phyloP scores from a whole-genome alignment of 2,888 invertebrate genomes.

The Deroplatys truncata region DNA sequence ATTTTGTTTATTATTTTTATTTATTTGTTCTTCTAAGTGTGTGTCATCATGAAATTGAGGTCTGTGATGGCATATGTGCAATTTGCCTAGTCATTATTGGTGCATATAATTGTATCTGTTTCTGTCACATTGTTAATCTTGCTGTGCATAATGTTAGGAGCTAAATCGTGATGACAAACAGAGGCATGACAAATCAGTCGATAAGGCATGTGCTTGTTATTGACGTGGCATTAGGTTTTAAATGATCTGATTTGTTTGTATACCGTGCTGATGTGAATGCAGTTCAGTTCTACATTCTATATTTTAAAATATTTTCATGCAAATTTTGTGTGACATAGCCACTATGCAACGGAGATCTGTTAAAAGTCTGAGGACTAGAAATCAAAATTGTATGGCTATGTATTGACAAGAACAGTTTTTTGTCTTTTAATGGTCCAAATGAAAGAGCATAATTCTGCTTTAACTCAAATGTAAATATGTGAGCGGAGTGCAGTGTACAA shows the following conservation, averaged over 20 bases:
- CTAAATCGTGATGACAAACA: neutral
- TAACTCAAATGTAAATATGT: neutral
- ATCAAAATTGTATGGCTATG: neutral
- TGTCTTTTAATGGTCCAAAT: neutral
- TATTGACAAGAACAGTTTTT: neutral
- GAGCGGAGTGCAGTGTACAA: neutral
- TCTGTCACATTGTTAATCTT: neutral
- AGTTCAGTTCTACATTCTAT: neutral
- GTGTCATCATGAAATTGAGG: neutral
- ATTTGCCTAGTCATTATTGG: conserved; percentile 12
- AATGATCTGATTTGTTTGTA: neutral
- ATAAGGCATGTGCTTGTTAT: neutral
- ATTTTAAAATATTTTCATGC: neutral
- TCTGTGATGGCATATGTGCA: neutral
- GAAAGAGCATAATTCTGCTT: neutral
- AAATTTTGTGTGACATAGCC: neutral
- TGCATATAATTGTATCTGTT: neutral
- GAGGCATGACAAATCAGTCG: neutral
- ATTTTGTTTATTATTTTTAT: neutral
- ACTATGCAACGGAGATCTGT: neutral
- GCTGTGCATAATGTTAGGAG: neutral
- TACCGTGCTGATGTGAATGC: neutral
- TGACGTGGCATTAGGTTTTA: too few species aligned
- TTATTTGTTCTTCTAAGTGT: neutral
- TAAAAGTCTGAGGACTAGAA: neutral